A percentile compares a stretch with the other conserved stretches of the same genome.
These are phyloP conservation scores for Marmota monax DNA, from an alignment of 2,113 vertebrate species.

Conservation along the genomic window DNA sequence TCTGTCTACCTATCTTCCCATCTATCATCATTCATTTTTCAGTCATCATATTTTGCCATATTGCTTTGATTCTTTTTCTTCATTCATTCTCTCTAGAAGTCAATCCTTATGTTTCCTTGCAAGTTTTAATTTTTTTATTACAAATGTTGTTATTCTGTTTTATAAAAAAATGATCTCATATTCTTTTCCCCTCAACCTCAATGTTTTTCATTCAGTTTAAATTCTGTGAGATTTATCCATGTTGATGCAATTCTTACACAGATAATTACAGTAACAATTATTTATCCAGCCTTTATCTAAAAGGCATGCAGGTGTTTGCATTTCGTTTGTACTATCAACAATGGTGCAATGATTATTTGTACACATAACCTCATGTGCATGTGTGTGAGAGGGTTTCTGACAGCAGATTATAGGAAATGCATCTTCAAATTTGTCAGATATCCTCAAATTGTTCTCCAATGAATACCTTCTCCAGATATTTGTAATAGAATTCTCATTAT, in stretches of 20 bases:
- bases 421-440: background rate
- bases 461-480: background rate
- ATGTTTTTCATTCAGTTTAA: constrained; percentile 14
- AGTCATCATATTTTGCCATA: background rate
- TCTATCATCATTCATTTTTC: background rate
- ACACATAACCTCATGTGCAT: background rate
- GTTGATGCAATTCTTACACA: background rate
- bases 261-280: background rate
- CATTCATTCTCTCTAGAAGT: background rate
- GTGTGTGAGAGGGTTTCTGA: background rate
- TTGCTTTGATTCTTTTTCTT: background rate
- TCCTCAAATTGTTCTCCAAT: background rate
- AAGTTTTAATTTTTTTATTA: background rate
- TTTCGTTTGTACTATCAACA: background rate
- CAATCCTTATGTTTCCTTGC: background rate
- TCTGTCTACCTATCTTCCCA: background rate
- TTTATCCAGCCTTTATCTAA: background rate
- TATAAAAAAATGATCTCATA: background rate
- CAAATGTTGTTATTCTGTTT: background rate
- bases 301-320: background rate
- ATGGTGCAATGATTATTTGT: background rate
- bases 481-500: background rate
- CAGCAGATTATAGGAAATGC: background rate
- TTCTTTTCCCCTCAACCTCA: background rate
- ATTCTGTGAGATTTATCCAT: background rate